Evolutionary conservation across 1,140 invertebrate species (phyloP).

Genomic region (Paraescarpia echinospica): DNA sequence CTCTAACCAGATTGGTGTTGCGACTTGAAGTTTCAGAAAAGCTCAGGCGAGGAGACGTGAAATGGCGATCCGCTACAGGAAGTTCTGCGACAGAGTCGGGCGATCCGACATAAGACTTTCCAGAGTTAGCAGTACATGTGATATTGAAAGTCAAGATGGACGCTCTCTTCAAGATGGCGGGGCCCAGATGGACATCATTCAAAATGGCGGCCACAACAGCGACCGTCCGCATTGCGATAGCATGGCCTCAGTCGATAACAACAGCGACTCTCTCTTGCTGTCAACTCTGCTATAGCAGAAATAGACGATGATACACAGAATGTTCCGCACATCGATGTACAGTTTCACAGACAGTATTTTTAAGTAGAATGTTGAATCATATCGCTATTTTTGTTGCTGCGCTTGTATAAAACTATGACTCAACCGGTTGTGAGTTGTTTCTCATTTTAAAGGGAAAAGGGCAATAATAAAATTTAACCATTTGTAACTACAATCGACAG

Average conservation of each 20-base stretch:
- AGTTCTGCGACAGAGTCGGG: not conserved
- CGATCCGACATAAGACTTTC: conserved; percentile 10
- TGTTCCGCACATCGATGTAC: not conserved
- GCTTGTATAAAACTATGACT: not conserved
- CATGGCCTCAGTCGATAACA: not conserved
- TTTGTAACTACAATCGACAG: too few relatives aligned
- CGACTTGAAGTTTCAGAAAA: not conserved
- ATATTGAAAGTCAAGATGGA: not conserved
- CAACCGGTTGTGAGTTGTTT: not conserved
- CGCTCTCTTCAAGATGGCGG: not conserved
- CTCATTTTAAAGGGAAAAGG: not conserved
- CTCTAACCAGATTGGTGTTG: not conserved
- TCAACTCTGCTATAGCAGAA: not conserved
- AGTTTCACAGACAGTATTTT: not conserved
- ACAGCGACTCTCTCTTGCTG: not conserved
- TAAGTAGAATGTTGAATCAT: not conserved
- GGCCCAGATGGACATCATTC: not conserved
- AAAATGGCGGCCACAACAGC: not conserved
- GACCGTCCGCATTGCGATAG: not conserved
- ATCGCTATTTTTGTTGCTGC: not conserved
- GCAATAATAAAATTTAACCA: too few relatives aligned
- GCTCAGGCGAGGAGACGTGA: not conserved
- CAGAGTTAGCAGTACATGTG: not conserved
- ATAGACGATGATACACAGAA: not conserved
- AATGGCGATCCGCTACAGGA: not conserved